phyloP scores from a whole-genome alignment of 2,888 invertebrate genomes.

The Orthosia incerta region DNA sequence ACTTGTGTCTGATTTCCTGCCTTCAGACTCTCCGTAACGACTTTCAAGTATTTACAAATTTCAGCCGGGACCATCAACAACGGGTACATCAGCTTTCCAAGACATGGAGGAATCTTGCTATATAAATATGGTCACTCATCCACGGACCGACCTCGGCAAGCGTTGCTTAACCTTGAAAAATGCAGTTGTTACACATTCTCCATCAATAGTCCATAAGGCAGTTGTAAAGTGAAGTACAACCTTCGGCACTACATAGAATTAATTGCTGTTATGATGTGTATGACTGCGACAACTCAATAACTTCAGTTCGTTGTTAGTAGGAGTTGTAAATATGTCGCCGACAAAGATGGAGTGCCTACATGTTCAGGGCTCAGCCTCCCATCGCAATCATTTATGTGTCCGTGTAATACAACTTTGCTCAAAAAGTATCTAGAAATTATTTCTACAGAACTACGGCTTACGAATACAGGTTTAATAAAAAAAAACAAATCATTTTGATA shows the following conservation, averaged over 20 bases:
- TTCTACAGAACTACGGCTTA: neutral
- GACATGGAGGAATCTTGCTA: no score
- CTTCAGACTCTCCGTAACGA: no score
- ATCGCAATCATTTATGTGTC: constrained; percentile 5
- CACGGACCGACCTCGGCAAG: no score
- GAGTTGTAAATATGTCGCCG: constrained; percentile 7
- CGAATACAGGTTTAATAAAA: neutral
- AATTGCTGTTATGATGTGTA: constrained; percentile 25
- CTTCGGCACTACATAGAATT: constrained; percentile 14
- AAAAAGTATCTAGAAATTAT: neutral
- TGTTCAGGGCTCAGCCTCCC: constrained; percentile 6
- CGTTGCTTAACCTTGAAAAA: no score
- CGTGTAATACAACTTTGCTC: constrained; percentile 17
- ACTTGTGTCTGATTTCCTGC: no score
- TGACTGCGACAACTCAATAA: constrained; percentile 30
- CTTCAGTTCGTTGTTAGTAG: constrained; percentile 8
- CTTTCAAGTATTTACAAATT: no score
- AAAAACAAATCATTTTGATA: no score
- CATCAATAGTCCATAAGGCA: neutral
- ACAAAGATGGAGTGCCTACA: constrained; percentile 20
- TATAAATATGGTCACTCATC: no score
- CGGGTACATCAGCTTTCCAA: no score
- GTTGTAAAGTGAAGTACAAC: constrained; percentile 3
- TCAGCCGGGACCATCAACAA: no score
- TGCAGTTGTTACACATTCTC: neutral